Evolutionary conservation across 2,113 vertebrate genomes (phyloP), one percentile per base, ranked within the genome.

Genomic region (Carettochelys insculpta): DNA sequence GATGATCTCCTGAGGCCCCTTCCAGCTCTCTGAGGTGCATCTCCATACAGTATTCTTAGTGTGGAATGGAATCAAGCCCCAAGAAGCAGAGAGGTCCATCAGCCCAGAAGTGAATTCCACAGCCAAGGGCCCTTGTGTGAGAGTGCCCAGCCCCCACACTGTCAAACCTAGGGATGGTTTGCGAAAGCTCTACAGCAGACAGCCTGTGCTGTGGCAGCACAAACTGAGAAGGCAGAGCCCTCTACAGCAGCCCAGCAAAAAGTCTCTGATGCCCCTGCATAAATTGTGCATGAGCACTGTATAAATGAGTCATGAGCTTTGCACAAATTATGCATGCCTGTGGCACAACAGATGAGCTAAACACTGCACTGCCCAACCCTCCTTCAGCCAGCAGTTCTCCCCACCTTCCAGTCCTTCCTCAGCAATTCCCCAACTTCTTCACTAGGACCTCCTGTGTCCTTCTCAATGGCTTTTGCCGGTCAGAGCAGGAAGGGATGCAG

Each of bases 271-370:
- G 34, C 56, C 31, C 31, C 56, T 61, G 56, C 31, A 31, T 61
- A 31, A 61, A 16, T 61, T 34, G 34, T 61, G 56, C 56, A 61
- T 11, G 13, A 34, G 31, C 29, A 31, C 6, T 29, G 25, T 11
- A 38, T 90, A 82, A 95, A 89, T 82, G 58, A 94, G 91, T 76
- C 43, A 73, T 3, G 38, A 82, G 25, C 47, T 93, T 34, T 73
- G 82, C 77, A 17, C n/a, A 22, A 90, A 85, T 52, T 0, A 0
- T 47, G 27, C 31, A 54, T 61, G 82, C 34, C 17, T 1, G 14
- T 61, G 6, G 0, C 58, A 34, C 4, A 22, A 14, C 48, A 50
- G 11, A 14, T 50, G 48, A 50, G 48, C 11, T 14, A 50, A 11
- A 50, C 48, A 48, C 19, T 61, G 31, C 29, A 31, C 11, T 61